Base-by-base conservation (phyloP, 2,797 vertebrate species). In the Hippopotamyrus pictus region DNA sequence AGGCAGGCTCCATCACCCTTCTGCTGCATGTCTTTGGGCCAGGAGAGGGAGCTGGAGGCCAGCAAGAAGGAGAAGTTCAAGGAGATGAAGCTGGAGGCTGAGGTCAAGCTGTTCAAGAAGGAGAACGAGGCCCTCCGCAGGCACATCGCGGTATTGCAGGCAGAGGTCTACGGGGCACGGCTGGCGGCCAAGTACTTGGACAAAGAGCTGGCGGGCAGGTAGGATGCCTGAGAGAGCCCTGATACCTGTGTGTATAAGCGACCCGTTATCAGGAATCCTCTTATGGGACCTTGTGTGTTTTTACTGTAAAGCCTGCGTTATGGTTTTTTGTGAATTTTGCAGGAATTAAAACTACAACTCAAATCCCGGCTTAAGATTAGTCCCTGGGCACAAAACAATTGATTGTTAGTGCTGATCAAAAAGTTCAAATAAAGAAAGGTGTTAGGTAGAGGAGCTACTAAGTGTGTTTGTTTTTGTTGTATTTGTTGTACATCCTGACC, bases 201-300 rank as follows among this genome's bases (percentile, higher is more conserved):
- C 95, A 99, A 99, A 88, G 98, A 99, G 50, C 95, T 99, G 88
- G 98, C 98, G 86, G 98, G 98, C 92, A 98, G 98, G 98, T 99
- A 91, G 92, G 65, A 51, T 14, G 6, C 53, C 3, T 83, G 14
- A 19, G 37, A 17, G 12, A 82, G 17, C 33, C 14, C 33, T n/a
- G 33, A n/a, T 82, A n/a, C 17, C 17, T 9, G n/a, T 3, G 14
- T 3, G 17, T 46, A 19, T 25, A 50, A 48, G 46, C 0, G 1
- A n/a, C 1, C 50, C 7, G 0, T 51, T 6, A 57, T 53, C n/a
- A 33, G 3, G 46, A 53, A 29, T 3, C 44, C 9, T 46, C 17
- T 3, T 82, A 14, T 37, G 12, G 69, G 33, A 76, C 17, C 5
- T 14, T 76, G 22, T 9, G 3, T 51, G 37, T 29, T 9, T 50